Evolutionary conservation across 2,797 vertebrate species (phyloP).

Genomic region (Myripristis murdjan): DNA sequence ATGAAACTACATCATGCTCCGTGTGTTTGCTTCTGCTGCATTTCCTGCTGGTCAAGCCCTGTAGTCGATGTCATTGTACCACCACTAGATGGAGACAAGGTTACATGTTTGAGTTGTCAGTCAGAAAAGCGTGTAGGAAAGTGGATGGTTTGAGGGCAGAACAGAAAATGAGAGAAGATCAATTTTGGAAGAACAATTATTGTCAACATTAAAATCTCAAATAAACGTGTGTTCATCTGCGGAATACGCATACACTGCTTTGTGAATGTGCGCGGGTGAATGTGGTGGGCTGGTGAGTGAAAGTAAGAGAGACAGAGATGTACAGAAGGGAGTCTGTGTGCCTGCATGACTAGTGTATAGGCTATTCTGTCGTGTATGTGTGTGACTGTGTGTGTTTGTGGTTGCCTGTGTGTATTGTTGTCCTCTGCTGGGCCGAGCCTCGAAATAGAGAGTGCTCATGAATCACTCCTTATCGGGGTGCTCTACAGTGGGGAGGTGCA

Average conservation of each 20-base stretch:
- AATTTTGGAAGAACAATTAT: background rate
- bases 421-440: constrained; percentile 45
- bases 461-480: constrained; percentile 70
- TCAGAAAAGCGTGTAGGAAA: constrained; percentile 5
- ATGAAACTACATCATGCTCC: background rate
- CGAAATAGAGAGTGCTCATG: constrained; percentile 44
- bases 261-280: background rate
- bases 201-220: background rate
- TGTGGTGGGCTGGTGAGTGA: constrained; percentile 1
- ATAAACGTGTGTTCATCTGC: background rate
- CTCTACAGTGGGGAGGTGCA: constrained; percentile 48
- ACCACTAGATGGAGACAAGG: constrained; percentile 78
- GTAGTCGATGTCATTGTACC: background rate
- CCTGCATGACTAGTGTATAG: background rate
- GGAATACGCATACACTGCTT: background rate
- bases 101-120: constrained; percentile 24
- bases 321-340: background rate
- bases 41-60: background rate
- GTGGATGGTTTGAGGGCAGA: background rate
- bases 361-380: background rate
- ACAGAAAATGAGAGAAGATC: background rate
- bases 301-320: background rate
- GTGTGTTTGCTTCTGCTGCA: background rate
- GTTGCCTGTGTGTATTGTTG: constrained; percentile 24
- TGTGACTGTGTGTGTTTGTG: constrained; percentile 20